Base-by-base conservation (phyloP, 2,113 vertebrate genomes). In the Bos javanicus region DNA sequence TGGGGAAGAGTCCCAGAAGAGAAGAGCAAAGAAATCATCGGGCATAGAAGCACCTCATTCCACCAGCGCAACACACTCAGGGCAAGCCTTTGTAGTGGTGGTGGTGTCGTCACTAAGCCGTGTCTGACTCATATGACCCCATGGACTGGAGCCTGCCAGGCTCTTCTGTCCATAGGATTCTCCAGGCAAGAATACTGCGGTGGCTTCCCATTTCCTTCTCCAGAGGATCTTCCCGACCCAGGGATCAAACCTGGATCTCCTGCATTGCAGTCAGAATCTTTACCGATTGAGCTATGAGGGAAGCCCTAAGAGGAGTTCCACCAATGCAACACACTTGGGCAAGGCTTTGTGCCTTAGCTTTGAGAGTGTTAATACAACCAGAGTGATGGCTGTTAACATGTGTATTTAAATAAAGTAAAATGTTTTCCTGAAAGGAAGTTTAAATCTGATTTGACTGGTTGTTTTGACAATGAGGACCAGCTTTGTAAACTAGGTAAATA, bases 401-500 rank as follows among this genome's bases (percentile, higher is more conserved):
- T 17, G 57, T 86, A 56, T 81, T 95, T 95, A 39, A 88, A 85
- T 74, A 74, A 83, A 74, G 36, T 39, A 25, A 82, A 3, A 36
- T 3, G 28, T 39, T 93, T 97, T 96, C 52, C 62, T n/a, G 46
- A 57, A 94, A 71, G 36, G 60, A 86, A 48, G 43, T 57, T 97
- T 74, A 91, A 85, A 85, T 93, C 16, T 46, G 62, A 85, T 64
- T 74, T 76, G 25, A 25, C 36, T 56, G 3, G 23, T 59, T 94
- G n/a, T 86, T 93, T 97, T 81, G 50, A 96, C 78, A 95, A n/a
- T 33, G 26, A 91, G 16, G 16, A 14, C 8, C 71, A 33, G 16
- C 67, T 95, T 90, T 96, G 30, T 5, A 94, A 98, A 80, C 21
- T 62, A 95, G 43, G 25, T 85, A 87, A 87, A 87, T 43, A 82